Evolutionary conservation across 64 coral and sea anemone species (phyloP), one percentile per base, ranked within the genome.

Genomic region (Dendronephthya gigantea): DNA sequence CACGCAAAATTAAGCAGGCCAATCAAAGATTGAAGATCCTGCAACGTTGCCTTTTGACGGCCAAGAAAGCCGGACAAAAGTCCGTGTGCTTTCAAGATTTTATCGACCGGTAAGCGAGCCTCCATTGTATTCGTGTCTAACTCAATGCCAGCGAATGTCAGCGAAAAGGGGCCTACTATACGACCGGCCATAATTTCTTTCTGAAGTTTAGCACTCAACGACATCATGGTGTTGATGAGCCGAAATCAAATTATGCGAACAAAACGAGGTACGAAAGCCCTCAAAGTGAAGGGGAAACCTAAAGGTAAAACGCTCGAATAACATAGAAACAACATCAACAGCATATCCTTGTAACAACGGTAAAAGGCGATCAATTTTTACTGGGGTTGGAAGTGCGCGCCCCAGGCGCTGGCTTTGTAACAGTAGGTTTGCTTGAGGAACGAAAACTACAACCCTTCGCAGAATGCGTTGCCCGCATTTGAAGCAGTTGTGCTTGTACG

Each of bases 1-100:
- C 90, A 91, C 14, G 90, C 85, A 83, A 91, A 91, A 83, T 91
- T 91, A 3, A 91, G 36, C 39, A 68, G 70, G 19, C 90, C 90
- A n/a, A 68, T 74, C 12, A 91, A 66, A 34, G 90, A 75, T 37
- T 88, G 82, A 23, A 68, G 10, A 51, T 86, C 86, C 16, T 62
- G 8, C 13, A 88, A 15, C 40, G 82, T 84, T 2, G 83, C 85
- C 40, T 88, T 88, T 0, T 83, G 39, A 1, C 85, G 36, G 0
- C 40, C 17, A 38, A 92, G 49, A 84, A 88, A 92, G 0, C 39
- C 28, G 13, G 75, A 38, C 41, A 88, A 62, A 50, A 68, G 38
- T 30, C 2, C 25, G 31, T 47, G 27, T 27, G 81, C 37, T 84
- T 88, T 92, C 3, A 76, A 32, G 50, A 85, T 19, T 82, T 88